Percentiles rank a stretch among this genome's conserved stretches.
Evolutionary conservation across 1,140 invertebrate genomes (phyloP).

Genomic region (Cydia strobilella): DNA sequence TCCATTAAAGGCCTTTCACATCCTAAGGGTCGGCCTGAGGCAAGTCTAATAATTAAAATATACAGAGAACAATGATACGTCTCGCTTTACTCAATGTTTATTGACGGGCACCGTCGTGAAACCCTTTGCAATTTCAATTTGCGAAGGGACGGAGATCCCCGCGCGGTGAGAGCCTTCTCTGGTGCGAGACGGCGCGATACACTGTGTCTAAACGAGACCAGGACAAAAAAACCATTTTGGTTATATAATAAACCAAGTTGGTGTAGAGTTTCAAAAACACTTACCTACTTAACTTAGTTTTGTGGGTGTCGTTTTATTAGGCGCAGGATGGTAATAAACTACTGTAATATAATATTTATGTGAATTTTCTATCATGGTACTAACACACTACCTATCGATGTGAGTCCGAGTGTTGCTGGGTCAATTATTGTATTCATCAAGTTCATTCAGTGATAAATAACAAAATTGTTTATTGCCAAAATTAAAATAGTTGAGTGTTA

Average conservation of each 20-base stretch:
- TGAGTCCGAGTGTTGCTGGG: too few relatives aligned
- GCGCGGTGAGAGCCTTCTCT: neutral
- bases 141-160: conserved; percentile 43
- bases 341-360: neutral
- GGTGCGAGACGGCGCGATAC: neutral
- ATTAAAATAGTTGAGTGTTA: too few relatives aligned
- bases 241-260: neutral
- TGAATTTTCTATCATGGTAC: neutral
- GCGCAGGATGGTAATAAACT: neutral
- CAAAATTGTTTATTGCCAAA: too few relatives aligned
- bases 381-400: neutral
- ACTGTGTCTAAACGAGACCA: neutral
- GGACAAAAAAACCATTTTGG: neutral
- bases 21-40: conserved; percentile 50
- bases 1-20: conserved; percentile 51
- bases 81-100: conserved; percentile 67
- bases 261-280: conserved; percentile 14
- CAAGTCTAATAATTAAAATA: conserved; percentile 71
- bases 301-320: conserved; percentile 23
- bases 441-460: too few relatives aligned
- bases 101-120: conserved; percentile 57
- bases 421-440: too few relatives aligned
- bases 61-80: conserved; percentile 69
- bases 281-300: conserved; percentile 2
- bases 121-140: conserved; percentile 70